phyloP scores from a whole-genome alignment of 1,140 invertebrate species.

The Acromyrmex heyeri region DNA sequence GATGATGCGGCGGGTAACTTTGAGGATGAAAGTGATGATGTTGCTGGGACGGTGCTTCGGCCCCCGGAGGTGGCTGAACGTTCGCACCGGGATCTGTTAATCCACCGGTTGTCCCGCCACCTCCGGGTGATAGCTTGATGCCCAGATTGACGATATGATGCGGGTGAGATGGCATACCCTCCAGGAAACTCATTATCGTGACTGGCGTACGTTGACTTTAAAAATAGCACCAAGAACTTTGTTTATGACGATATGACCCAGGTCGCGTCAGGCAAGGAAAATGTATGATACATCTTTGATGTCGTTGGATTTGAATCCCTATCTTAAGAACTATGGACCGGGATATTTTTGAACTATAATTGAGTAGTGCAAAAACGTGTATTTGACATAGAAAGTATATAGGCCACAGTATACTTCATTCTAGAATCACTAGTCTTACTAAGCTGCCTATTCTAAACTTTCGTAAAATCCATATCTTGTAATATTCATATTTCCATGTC shows the following conservation, averaged over 20 bases:
- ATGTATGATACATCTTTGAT: not conserved
- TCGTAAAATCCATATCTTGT: constrained; percentile 23
- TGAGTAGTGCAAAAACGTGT: not conserved
- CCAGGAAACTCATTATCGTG: constrained; percentile 89
- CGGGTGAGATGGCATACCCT: constrained; percentile 85
- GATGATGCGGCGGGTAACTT: constrained; percentile 82
- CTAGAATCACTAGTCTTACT: constrained; percentile 7
- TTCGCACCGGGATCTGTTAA: constrained; percentile 81
- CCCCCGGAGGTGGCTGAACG: constrained; percentile 78
- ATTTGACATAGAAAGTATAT: not conserved
- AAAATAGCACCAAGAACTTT: not conserved
- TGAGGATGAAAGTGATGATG: constrained; percentile 82
- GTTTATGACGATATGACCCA: not conserved
- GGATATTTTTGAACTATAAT: not conserved
- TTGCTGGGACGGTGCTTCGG: constrained; percentile 80
- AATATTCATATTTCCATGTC: constrained; percentile 25
- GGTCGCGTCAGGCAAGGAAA: not conserved
- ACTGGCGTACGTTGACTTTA: not conserved
- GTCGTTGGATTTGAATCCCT: not conserved
- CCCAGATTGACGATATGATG: constrained; percentile 84
- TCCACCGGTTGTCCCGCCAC: constrained; percentile 76
- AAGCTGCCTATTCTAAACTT: constrained; percentile 3
- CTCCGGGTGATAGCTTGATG: constrained; percentile 87
- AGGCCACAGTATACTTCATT: constrained; percentile 17
- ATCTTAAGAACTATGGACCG: not conserved